Percentiles rank a stretch among this genome's conserved stretches.
Evolutionary conservation across 2,888 invertebrate genomes (phyloP).

Genomic region (Stegana nigrithorax): DNA sequence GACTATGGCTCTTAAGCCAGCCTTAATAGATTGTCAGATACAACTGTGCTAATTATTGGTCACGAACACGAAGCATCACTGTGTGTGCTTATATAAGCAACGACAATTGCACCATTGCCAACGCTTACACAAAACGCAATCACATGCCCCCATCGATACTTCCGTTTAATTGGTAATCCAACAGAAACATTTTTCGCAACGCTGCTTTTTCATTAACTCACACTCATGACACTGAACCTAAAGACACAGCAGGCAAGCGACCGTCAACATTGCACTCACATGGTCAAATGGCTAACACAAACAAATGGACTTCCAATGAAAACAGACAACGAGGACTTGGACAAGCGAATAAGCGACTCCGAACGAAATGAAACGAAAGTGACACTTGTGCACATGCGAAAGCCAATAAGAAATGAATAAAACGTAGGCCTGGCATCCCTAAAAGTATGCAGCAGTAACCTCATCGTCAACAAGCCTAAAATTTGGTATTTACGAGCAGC

Average conservation of each 20-base stretch:
- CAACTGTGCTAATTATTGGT: too few species aligned
- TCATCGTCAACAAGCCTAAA: not conserved
- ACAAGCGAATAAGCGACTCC: not conserved
- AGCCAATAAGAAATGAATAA: slow-evolving; percentile 9
- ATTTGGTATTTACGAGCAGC: slow-evolving; percentile 8
- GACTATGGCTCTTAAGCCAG: too few species aligned
- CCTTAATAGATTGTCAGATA: too few species aligned
- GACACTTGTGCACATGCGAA: not conserved
- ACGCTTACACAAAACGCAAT: too few species aligned
- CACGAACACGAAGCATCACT: too few species aligned
- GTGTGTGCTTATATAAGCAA: too few species aligned
- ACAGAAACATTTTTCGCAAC: slow-evolving; percentile 14
- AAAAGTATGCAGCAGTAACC: slow-evolving; percentile 15
- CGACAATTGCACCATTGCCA: too few species aligned
- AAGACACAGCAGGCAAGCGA: not conserved
- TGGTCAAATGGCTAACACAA: slow-evolving; percentile 6
- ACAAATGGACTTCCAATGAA: not conserved
- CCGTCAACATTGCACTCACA: not conserved
- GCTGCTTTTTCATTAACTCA: slow-evolving; percentile 17
- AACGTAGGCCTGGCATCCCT: not conserved
- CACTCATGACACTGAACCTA: not conserved
- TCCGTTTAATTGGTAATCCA: slow-evolving; percentile 18
- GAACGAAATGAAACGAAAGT: not conserved
- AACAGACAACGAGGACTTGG: not conserved
- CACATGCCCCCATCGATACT: slow-evolving; percentile 7